phyloP scores from a whole-genome alignment of 2,113 vertebrate species.

The Brachyhypopomus gauderio region DNA sequence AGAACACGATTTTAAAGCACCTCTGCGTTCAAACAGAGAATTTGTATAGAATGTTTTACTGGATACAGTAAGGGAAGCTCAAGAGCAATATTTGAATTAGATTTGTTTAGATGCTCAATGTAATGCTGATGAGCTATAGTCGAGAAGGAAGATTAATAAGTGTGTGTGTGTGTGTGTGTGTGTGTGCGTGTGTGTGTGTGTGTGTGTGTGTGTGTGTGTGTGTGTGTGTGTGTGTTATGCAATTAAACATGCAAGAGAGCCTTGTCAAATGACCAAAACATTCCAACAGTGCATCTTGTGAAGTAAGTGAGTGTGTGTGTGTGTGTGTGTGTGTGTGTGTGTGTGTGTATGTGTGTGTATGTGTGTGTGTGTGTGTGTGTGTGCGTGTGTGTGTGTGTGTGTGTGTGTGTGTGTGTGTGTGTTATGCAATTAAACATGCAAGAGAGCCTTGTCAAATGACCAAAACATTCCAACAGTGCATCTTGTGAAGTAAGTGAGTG shows the following conservation, averaged over 20 bases:
- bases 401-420: neutral
- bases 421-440: neutral
- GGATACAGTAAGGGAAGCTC: neutral
- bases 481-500: constrained; percentile 17
- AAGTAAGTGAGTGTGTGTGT: neutral
- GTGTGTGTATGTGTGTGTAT: neutral
- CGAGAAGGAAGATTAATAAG: neutral
- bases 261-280: constrained; percentile 35
- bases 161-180: neutral
- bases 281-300: constrained; percentile 30
- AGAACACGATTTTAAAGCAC: constrained; percentile 1
- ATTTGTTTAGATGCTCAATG: too few relatives aligned
- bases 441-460: constrained; percentile 20
- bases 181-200: too few relatives aligned
- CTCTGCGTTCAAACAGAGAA: neutral
- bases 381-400: too few relatives aligned
- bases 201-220: neutral
- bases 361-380: too few relatives aligned
- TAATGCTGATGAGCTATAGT: too few relatives aligned
- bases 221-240: neutral
- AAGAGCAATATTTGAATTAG: neutral
- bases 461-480: constrained; percentile 29
- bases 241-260: neutral
- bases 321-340: too few relatives aligned
- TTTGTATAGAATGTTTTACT: constrained; percentile 4